Evolutionary conservation across 2,113 vertebrate genomes (phyloP), one percentile per base, ranked within the genome.

Genomic region (Chamaetylas fuelleborni): DNA sequence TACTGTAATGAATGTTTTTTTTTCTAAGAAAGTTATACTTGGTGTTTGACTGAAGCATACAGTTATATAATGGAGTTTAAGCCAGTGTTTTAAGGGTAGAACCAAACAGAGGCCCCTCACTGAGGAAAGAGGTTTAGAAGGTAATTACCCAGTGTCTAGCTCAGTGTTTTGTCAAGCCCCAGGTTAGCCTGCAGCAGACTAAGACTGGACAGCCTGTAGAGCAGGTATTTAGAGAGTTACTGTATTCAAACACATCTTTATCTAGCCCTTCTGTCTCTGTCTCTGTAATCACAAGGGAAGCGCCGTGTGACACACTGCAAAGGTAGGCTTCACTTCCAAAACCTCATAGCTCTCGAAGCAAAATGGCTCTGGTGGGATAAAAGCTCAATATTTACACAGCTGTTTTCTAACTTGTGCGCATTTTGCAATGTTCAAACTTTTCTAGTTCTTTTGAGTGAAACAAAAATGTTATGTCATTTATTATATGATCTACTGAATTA

Each of bases 241-340:
- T 96, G 95, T 90, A 90, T 96, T 96, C 90, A 94, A 87, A 97
- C 96, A 40, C 98, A 85, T 98, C 97, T 98, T 98, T 98, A 98
- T 98, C 98, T 97, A 98, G 97, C 98, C 97, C 98, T 99, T 99
- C 98, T 99, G 98, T 99, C 98, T 98, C 98, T 99, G 98, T 99
- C 98, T 99, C 98, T 99, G 98, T 99, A 98, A 98, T 97, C 98
- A 96, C 98, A 99, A 99, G 99, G 99, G 98, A 99, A 98, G 97
- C 99, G 99, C 94, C 99, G 99, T 93, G 99, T 99, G 99, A 99
- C 98, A 33, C 99, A 99, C 98, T 99, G 99, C 98, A 99, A 99
- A 99, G 99, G 99, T 99, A 99, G 98, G 99, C 97, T 72, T 97
- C 97, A 93, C 47, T 95, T 94, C 95, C 86, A 83, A 96, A 94